phyloP scores from a whole-genome alignment of 2,113 vertebrate species.

The Corythaeola cristata region DNA sequence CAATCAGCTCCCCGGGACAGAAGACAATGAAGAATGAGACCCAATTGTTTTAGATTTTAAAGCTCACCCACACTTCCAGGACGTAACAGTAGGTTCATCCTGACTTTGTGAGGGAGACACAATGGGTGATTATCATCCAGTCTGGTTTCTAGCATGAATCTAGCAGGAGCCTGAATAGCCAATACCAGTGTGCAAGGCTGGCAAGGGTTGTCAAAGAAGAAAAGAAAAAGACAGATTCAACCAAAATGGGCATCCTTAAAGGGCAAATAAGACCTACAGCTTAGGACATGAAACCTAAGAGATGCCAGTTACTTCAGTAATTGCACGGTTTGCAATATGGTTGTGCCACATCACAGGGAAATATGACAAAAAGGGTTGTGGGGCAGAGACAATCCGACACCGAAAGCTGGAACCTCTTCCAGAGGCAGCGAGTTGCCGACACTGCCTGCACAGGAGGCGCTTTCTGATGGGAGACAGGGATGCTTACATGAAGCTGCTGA shows the following conservation, averaged over 20 bases:
- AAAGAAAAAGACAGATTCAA: not conserved
- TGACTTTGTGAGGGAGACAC: not conserved
- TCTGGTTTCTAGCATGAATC: not conserved
- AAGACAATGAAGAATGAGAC: not conserved
- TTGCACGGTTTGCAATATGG: accelerated
- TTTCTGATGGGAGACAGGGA: not conserved
- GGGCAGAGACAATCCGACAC: not conserved
- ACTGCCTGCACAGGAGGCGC: not conserved
- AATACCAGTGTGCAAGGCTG: not conserved
- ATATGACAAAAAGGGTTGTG: accelerated
- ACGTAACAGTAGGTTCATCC: not conserved
- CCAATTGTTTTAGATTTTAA: not conserved
- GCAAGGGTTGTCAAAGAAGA: not conserved
- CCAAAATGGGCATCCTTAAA: not conserved
- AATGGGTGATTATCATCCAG: constrained; percentile 27
- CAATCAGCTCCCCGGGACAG: not conserved
- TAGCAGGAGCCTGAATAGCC: not conserved
- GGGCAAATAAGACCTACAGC: not conserved
- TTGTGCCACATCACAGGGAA: not conserved
- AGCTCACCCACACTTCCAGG: not conserved
- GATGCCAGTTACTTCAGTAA: accelerated
- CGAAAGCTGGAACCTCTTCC: not conserved
- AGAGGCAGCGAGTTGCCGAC: not conserved
- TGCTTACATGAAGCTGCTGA: not conserved
- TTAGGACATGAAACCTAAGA: not conserved